Conservation (phyloP, 1,140 invertebrate species). For the Protaetia brevitarsis region DNA sequence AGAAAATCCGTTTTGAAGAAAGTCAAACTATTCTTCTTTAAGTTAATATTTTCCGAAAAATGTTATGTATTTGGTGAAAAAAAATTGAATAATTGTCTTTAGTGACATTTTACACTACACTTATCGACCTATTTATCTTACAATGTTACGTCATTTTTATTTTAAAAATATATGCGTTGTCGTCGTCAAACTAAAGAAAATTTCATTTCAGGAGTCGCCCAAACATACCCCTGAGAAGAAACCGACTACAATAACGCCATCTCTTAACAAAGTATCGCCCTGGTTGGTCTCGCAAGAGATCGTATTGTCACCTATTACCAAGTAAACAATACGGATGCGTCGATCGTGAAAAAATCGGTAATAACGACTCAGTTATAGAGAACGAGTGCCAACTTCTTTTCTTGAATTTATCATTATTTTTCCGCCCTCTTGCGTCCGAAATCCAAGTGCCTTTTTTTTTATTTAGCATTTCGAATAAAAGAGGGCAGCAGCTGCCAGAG, state of each 20-base stretch:
- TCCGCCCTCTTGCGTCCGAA: background rate
- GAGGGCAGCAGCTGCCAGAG: too few relatives aligned
- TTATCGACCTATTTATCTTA: too few relatives aligned
- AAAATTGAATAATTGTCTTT: too few relatives aligned
- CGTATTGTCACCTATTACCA: slow-evolving; percentile 55
- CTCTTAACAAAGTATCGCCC: slow-evolving; percentile 60
- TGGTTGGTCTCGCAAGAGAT: slow-evolving; percentile 75
- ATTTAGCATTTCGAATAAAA: too few relatives aligned
- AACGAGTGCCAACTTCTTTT: background rate
- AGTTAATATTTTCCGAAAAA: too few relatives aligned
- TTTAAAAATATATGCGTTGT: too few relatives aligned
- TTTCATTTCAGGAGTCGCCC: background rate
- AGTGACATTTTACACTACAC: too few relatives aligned
- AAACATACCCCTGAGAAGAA: background rate
- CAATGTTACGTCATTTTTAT: too few relatives aligned
- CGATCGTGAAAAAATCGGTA: slow-evolving; percentile 76
- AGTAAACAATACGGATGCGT: slow-evolving; percentile 62
- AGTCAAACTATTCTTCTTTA: too few relatives aligned
- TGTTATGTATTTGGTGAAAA: too few relatives aligned
- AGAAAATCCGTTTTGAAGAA: too few relatives aligned
- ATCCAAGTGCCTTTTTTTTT: background rate
- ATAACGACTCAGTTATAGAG: slow-evolving; percentile 76
- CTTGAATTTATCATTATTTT: background rate
- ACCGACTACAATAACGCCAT: slow-evolving; percentile 50
- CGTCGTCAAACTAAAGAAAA: background rate